Evolutionary conservation across 2,113 vertebrate species (phyloP).

Genomic region (Engystomops pustulosus): DNA sequence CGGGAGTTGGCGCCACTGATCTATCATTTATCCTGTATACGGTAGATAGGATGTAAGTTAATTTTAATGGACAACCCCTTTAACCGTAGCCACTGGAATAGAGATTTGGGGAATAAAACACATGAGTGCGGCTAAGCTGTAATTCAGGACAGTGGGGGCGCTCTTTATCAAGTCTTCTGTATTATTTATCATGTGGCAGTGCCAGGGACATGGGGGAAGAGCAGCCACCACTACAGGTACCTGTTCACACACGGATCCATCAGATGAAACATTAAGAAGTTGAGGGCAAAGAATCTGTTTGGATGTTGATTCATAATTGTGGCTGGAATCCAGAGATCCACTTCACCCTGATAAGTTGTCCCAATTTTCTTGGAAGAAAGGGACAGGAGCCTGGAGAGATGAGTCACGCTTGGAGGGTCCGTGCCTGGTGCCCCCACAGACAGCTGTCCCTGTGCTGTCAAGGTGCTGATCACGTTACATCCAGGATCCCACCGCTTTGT

Average conservation of each 20-base stretch:
- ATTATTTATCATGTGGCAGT: too few species aligned
- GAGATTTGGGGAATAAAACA: too few species aligned
- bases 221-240: too few species aligned
- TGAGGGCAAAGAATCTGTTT: background rate
- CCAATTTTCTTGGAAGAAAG: rapidly evolving
- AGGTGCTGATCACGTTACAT: slow-evolving; percentile 76
- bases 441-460: slow-evolving; percentile 64
- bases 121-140: too few species aligned
- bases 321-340: background rate
- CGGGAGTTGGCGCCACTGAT: too few species aligned
- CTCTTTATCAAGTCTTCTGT: too few species aligned
- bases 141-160: too few species aligned
- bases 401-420: slow-evolving; percentile 61
- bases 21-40: too few species aligned
- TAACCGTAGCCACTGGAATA: too few species aligned
- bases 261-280: background rate
- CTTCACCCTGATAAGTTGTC: background rate
- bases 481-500: slow-evolving; percentile 75
- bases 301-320: background rate
- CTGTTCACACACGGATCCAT: background rate
- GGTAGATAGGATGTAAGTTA: too few species aligned
- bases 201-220: too few species aligned
- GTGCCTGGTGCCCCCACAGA: slow-evolving; percentile 56
- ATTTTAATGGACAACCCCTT: too few species aligned
- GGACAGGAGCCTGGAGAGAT: rapidly evolving